Evolutionary conservation across 2,113 vertebrate species (phyloP).

Genomic region (Camelus bactrianus): DNA sequence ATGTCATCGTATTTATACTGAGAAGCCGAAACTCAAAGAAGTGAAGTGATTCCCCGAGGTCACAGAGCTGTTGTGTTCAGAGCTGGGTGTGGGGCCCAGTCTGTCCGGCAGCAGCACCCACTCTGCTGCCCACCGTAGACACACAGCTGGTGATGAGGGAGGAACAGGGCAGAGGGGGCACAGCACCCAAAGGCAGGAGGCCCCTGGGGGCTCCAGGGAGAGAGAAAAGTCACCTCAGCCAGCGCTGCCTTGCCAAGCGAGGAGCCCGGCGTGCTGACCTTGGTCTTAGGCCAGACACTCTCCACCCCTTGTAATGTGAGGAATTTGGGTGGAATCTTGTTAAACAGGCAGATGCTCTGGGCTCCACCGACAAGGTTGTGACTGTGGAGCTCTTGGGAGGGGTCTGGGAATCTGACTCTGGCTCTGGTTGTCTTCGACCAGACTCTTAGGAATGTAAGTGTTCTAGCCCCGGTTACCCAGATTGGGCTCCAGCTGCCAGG

Average conservation of each 20-base stretch:
- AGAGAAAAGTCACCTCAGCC: background rate
- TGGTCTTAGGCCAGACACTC: background rate
- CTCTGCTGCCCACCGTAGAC: background rate
- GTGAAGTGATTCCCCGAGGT: background rate
- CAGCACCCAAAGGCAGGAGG: no score
- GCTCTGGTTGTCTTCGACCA: background rate
- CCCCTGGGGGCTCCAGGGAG: background rate
- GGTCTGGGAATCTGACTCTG: background rate
- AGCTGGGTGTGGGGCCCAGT: background rate
- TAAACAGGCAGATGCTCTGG: background rate
- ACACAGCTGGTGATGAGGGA: background rate
- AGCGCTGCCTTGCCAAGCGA: background rate
- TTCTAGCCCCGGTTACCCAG: background rate
- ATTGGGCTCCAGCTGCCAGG: background rate
- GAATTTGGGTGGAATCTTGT: background rate
- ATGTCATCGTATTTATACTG: background rate
- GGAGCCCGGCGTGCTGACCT: background rate
- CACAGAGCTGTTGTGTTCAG: background rate
- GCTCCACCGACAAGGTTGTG: background rate
- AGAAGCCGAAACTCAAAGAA: constrained; percentile 13
- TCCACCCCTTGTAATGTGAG: background rate
- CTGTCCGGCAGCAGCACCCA: background rate
- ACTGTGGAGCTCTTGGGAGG: background rate
- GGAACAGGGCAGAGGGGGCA: no score
- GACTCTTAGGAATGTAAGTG: background rate